Conservation (phyloP, 1,140 invertebrate species). For the Medauroidea extradentata region DNA sequence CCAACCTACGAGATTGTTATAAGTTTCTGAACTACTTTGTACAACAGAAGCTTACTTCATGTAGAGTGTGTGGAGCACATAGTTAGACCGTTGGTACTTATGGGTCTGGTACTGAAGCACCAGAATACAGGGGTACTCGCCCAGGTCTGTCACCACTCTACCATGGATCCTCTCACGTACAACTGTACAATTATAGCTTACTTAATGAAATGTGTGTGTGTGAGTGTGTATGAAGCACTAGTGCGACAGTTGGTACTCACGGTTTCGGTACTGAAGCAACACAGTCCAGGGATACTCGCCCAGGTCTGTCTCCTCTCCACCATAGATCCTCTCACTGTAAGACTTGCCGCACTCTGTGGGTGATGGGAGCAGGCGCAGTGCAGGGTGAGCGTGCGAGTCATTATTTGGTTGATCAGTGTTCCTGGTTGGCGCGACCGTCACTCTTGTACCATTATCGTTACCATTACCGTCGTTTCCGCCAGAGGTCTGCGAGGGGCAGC, state of each 20-base stretch:
- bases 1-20: too few species aligned
- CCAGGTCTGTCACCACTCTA: conserved; percentile 42
- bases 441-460: background rate
- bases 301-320: conserved; percentile 42
- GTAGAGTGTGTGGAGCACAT: too few species aligned
- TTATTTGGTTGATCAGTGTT: background rate
- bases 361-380: background rate
- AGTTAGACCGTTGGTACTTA: too few species aligned
- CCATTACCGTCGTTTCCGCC: too few species aligned
- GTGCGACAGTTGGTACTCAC: too few species aligned
- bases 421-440: too few species aligned
- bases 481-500: conserved; percentile 38
- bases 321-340: conserved; percentile 28
- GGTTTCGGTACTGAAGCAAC: conserved; percentile 44
- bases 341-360: background rate
- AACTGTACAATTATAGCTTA: too few species aligned
- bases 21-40: too few species aligned
- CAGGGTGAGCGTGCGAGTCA: background rate
- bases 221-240: too few species aligned
- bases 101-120: conserved; percentile 45
- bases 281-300: conserved; percentile 52
- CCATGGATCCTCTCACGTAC: conserved; percentile 30
- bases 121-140: conserved; percentile 51
- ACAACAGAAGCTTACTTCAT: too few species aligned
- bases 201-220: background rate